A percentile compares a stretch with the other conserved stretches of the same genome.
Evolutionary conservation across 2,888 invertebrate species (phyloP).

Genomic region (Ptilodon capucinus): DNA sequence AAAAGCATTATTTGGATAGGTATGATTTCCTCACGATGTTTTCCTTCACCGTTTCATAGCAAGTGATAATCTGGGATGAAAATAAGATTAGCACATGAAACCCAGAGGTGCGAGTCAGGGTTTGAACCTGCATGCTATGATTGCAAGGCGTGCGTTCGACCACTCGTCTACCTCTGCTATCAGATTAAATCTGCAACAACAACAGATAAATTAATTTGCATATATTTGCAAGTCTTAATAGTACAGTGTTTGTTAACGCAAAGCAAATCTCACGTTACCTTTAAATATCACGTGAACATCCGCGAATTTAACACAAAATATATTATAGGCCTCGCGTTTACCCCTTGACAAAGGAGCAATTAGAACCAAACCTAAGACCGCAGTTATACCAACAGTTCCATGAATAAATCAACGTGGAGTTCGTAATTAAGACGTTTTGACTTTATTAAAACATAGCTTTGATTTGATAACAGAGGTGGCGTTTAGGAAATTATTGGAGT

Average conservation of each 20-base stretch:
- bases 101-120: too few relatives aligned
- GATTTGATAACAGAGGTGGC: conserved; percentile 9
- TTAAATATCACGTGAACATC: background rate
- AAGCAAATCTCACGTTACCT: background rate
- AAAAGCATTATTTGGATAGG: too few relatives aligned
- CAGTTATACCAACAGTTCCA: conserved; percentile 38
- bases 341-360: conserved; percentile 38
- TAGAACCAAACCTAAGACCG: conserved; percentile 29
- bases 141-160: too few relatives aligned
- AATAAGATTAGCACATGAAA: too few relatives aligned
- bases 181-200: too few relatives aligned
- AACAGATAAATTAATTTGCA: too few relatives aligned
- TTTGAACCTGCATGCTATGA: too few relatives aligned
- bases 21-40: too few relatives aligned
- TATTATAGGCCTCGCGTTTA: conserved; percentile 17
- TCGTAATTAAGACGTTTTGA: conserved; percentile 21
- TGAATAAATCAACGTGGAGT: conserved; percentile 37
- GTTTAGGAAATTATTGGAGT: background rate
- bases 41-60: too few relatives aligned
- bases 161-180: too few relatives aligned
- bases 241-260: background rate
- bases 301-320: conserved; percentile 13
- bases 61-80: too few relatives aligned
- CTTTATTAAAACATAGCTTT: conserved; percentile 25
- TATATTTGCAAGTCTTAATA: too few relatives aligned